Percentiles rank a stretch among this genome's conserved stretches.
Evolutionary conservation across 2,888 invertebrate genomes (phyloP).

Genomic region (Oligia strigilis): DNA sequence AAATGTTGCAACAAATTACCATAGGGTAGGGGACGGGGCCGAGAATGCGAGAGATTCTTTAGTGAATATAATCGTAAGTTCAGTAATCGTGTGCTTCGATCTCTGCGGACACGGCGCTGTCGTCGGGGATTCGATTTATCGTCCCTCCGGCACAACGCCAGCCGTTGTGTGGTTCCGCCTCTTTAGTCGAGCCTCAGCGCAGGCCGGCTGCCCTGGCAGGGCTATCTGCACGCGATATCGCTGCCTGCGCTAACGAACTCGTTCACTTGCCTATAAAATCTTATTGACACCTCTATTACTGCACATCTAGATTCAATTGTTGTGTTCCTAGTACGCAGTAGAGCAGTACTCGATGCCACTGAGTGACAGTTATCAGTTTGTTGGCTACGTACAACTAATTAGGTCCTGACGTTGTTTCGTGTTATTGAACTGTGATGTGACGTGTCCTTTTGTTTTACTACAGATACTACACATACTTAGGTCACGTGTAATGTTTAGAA

Average conservation of each 20-base stretch:
- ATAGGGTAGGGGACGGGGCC: slow-evolving; percentile 54
- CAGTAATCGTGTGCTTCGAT: slow-evolving; percentile 82
- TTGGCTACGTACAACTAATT: slow-evolving; percentile 47
- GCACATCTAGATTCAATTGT: slow-evolving; percentile 65
- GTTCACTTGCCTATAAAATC: slow-evolving; percentile 76
- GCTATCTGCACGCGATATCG: slow-evolving; percentile 83
- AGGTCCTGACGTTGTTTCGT: slow-evolving; percentile 30
- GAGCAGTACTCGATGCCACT: slow-evolving; percentile 22
- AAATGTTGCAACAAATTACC: slow-evolving; percentile 72
- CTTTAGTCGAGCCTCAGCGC: slow-evolving; percentile 72
- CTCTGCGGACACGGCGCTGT: slow-evolving; percentile 81
- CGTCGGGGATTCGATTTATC: slow-evolving; percentile 87
- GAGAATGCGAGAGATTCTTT: slow-evolving; percentile 73
- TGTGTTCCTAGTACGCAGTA: slow-evolving; percentile 41
- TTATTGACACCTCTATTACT: slow-evolving; percentile 75
- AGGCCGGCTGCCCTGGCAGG: slow-evolving; percentile 70
- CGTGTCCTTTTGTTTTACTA: slow-evolving; percentile 37
- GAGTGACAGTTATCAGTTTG: slow-evolving; percentile 49
- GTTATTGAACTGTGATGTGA: slow-evolving; percentile 47
- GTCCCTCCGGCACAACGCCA: slow-evolving; percentile 79
- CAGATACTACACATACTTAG: slow-evolving; percentile 5
- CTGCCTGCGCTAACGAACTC: slow-evolving; percentile 80
- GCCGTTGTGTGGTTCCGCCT: slow-evolving; percentile 84
- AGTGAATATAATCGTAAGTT: slow-evolving; percentile 79
- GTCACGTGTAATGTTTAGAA: slow-evolving; percentile 6